phyloP scores from a whole-genome alignment of 1,140 invertebrate species.

The Philopotamus ludificatus region DNA sequence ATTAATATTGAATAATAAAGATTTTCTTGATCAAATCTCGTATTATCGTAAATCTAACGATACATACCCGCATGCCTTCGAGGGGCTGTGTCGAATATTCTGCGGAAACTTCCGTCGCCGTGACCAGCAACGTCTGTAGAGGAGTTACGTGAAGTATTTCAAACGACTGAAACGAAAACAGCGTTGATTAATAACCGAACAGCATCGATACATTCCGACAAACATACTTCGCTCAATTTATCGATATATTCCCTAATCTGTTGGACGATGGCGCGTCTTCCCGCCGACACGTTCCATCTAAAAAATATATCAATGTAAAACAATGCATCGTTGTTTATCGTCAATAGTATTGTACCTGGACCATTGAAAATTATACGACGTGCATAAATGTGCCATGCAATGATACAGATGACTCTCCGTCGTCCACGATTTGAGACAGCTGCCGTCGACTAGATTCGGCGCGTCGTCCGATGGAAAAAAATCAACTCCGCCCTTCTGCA shows the following conservation, averaged over 20 bases:
- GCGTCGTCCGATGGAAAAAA: slow-evolving; percentile 87
- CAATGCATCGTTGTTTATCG: too few relatives aligned
- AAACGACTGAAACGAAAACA: slow-evolving; percentile 26
- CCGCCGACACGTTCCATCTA: slow-evolving; percentile 38
- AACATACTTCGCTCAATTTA: slow-evolving; percentile 18
- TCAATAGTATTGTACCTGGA: slow-evolving; percentile 62
- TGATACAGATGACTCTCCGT: slow-evolving; percentile 78
- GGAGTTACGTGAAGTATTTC: slow-evolving; percentile 35
- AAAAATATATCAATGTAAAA: too few relatives aligned
- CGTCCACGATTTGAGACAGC: slow-evolving; percentile 70
- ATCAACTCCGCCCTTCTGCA: slow-evolving; percentile 76
- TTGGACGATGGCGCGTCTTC: slow-evolving; percentile 34
- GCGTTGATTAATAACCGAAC: not conserved
- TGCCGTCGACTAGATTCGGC: slow-evolving; percentile 76
- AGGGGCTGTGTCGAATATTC: slow-evolving; percentile 34
- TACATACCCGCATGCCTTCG: slow-evolving; percentile 27
- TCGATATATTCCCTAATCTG: slow-evolving; percentile 36
- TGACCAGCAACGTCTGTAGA: slow-evolving; percentile 27
- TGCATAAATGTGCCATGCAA: slow-evolving; percentile 76
- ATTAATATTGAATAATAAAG: too few relatives aligned
- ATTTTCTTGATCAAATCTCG: not conserved
- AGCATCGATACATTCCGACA: too few relatives aligned
- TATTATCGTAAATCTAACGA: not conserved
- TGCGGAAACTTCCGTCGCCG: slow-evolving; percentile 35
- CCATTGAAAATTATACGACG: slow-evolving; percentile 81